Base-by-base conservation (phyloP, 2,797 vertebrate genomes). In the Neoniphon sammara region DNA sequence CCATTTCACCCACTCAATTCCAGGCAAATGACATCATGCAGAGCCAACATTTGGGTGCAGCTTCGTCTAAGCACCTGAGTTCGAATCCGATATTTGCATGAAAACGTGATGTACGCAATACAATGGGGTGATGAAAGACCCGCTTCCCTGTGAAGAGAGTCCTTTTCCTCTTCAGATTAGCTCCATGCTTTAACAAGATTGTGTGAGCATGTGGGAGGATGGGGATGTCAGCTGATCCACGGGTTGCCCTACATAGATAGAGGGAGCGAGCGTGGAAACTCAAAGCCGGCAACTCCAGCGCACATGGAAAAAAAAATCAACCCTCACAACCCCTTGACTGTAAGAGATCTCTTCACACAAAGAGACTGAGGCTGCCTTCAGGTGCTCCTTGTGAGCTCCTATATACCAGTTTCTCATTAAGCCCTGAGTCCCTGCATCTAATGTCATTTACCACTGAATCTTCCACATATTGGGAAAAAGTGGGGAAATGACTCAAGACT, bases 151-250 rank as follows among this genome's bases (percentile, higher is more conserved):
- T 70, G 84, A 89, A 89, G 80, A 90, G 87, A 88, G 85, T 78
- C 87, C 81, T 88, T 87, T 91, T 89, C 88, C 91, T 92, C 82
- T 82, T 91, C 89, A 92, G 92, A 94, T 92, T 89, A 93, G 91
- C 90, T 84, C 87, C 90, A 92, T 85, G 91, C 93, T 93, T 93
- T 94, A 93, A 93, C 93, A 91, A 93, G 93, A 94, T 93, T 92
- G 91, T 91, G 90, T 89, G 87, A 88, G 90, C 85, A 88, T 88
- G 93, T 94, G 91, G 93, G 93, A 93, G 91, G 92, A 92, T 88
- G 92, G 90, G 87, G 82, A 87, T 90, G 90, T 94, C 93, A 94
- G 93, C 91, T 92, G 93, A 94, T 94, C 90, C 91, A 90, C 53
- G 77, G 85, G 84, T 88, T 94, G 94, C 91, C 94, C 93, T 94